These are phyloP conservation scores for Platygyra sinensis DNA, from an alignment of 64 coral and sea anemone genomes.

Conservation along the genomic window DNA sequence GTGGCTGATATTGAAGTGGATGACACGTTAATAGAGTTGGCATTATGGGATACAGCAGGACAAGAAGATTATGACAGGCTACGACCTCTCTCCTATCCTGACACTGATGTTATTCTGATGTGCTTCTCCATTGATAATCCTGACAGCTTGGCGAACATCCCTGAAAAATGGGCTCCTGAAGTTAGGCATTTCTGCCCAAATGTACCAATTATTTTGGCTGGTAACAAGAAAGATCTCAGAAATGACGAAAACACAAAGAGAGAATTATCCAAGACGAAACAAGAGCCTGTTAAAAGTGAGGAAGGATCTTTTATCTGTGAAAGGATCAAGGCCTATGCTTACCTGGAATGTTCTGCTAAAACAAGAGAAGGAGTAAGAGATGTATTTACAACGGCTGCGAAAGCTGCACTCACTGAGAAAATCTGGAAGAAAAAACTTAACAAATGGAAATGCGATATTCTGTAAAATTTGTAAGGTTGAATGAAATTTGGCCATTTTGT, in stretches of 20 bases:
- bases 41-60: conserved; percentile 96
- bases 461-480: too few relatives aligned
- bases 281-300: conserved; percentile 82
- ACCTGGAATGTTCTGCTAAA: conserved; percentile 97
- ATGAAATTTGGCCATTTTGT: too few relatives aligned
- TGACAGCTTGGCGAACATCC: conserved; percentile 90
- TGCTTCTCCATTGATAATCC: conserved; percentile 96
- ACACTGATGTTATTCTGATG: conserved; percentile 91
- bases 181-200: conserved; percentile 91
- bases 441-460: conserved; percentile 19
- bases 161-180: conserved; percentile 97
- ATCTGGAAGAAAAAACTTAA: conserved; percentile 27
- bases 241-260: conserved; percentile 90
- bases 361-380: conserved; percentile 88
- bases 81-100: conserved; percentile 80
- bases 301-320: conserved; percentile 68
- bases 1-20: conserved; percentile 88
- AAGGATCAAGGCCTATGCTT: conserved; percentile 80
- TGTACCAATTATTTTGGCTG: conserved; percentile 95
- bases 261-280: conserved; percentile 90
- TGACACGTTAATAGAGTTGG: conserved; percentile 79
- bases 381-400: conserved; percentile 86
- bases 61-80: conserved; percentile 91
- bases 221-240: conserved; percentile 98
- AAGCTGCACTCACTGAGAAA: conserved; percentile 37